Percentiles rank a stretch among this genome's conserved stretches.
phyloP scores from a whole-genome alignment of 2,113 vertebrate genomes.

The Dolichallabes microphthalmus region DNA sequence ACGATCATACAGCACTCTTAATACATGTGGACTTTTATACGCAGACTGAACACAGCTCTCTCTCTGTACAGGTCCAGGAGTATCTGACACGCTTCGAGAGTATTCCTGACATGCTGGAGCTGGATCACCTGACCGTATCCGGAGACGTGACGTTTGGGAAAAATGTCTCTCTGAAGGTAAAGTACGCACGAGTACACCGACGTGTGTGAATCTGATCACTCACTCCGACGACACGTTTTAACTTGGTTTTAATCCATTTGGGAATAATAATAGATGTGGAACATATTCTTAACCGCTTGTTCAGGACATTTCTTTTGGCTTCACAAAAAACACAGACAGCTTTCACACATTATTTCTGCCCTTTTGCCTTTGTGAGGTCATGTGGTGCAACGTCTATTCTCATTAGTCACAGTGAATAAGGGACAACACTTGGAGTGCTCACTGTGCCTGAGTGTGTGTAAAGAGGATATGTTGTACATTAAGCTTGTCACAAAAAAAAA shows the following conservation, averaged over 20 bases:
- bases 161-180: slow-evolving; percentile 92
- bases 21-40: not conserved
- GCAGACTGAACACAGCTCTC: not conserved
- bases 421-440: too few relatives aligned
- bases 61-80: slow-evolving; percentile 85
- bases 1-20: not conserved
- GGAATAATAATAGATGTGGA: not conserved
- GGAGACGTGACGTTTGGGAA: slow-evolving; percentile 98
- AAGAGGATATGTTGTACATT: not conserved
- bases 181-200: not conserved
- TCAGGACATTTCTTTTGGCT: not conserved
- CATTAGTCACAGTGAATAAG: not conserved
- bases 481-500: not conserved
- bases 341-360: not conserved
- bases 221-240: not conserved
- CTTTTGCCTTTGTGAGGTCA: not conserved
- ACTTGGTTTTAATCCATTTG: not conserved
- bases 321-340: not conserved
- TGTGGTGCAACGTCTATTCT: not conserved
- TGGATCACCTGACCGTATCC: slow-evolving; percentile 97
- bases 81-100: slow-evolving; percentile 93
- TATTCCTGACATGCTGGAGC: slow-evolving; percentile 97
- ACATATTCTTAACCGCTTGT: not conserved
- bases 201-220: not conserved
- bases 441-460: too few relatives aligned